phyloP scores from a whole-genome alignment of 1,140 invertebrate species.

The Cardiocondyla obscurior region DNA sequence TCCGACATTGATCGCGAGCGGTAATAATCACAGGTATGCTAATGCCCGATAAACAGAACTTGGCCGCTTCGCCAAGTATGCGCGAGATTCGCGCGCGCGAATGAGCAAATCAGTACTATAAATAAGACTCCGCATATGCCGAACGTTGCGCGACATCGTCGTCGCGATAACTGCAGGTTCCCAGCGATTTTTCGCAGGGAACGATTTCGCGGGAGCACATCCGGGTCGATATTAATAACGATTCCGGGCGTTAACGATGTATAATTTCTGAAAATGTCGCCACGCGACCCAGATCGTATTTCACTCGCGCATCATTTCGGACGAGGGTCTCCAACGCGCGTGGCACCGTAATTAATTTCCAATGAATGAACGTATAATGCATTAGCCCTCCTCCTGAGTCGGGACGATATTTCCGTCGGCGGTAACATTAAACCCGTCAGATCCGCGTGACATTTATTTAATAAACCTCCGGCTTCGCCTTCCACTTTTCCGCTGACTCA shows the following conservation, averaged over 20 bases:
- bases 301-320: slow-evolving; percentile 11
- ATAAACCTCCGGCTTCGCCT: not conserved
- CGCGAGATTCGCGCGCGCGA: not conserved
- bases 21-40: not conserved
- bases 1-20: not conserved
- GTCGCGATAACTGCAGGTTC: not conserved
- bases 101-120: slow-evolving; percentile 17
- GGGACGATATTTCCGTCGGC: not conserved
- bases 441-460: not conserved
- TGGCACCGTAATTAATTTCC: slow-evolving; percentile 1
- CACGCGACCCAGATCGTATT: not conserved
- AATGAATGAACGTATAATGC: slow-evolving; percentile 8
- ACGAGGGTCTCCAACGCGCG: not conserved
- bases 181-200: slow-evolving; percentile 9
- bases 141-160: not conserved
- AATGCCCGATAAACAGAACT: not conserved
- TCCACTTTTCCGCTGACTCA: not conserved
- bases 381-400: not conserved
- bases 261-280: slow-evolving; percentile 14
- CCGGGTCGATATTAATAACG: slow-evolving; percentile 30
- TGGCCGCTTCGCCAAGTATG: not conserved
- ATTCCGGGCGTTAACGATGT: not conserved
- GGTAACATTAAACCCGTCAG: slow-evolving; percentile 15
- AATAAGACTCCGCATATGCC: slow-evolving; percentile 15
- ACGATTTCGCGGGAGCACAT: not conserved